Evolutionary conservation across 2,888 invertebrate genomes (phyloP).

Genomic region (Aspidapion aeneum): DNA sequence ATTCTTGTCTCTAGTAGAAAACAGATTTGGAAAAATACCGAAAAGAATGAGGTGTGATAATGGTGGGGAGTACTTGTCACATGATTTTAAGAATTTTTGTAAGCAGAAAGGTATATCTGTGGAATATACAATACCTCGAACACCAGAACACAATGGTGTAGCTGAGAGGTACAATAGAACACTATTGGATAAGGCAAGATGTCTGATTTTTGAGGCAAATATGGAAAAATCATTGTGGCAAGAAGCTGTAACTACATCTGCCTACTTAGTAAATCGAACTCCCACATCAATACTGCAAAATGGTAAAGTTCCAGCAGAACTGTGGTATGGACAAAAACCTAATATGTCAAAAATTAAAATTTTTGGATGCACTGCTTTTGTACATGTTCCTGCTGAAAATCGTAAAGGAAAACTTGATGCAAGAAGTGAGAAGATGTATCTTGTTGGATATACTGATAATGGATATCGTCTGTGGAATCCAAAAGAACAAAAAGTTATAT

Average conservation of each 20-base stretch:
- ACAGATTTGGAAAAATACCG: conserved; percentile 12
- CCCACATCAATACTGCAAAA: background rate
- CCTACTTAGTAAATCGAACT: conserved; percentile 17
- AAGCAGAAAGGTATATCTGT: conserved; percentile 20
- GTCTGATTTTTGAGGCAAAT: conserved; percentile 23
- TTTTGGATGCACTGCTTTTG: conserved; percentile 5
- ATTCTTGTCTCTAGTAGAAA: conserved; percentile 14
- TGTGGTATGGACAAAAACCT: conserved; percentile 8
- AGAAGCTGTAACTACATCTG: conserved; percentile 18
- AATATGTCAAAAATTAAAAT: conserved; percentile 9
- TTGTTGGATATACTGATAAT: background rate
- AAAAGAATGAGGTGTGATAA: conserved; percentile 19
- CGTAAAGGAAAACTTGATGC: background rate
- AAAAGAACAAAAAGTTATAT: background rate
- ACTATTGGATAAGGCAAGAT: conserved; percentile 25
- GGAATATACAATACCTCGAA: conserved; percentile 21
- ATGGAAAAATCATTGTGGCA: conserved; percentile 23
- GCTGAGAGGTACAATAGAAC: conserved; percentile 24
- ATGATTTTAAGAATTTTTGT: conserved; percentile 23
- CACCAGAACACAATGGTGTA: conserved; percentile 24
- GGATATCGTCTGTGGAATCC: background rate
- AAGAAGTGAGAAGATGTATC: conserved; percentile 1
- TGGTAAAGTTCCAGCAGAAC: conserved; percentile 5
- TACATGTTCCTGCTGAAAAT: conserved; percentile 1
- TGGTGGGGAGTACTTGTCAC: conserved; percentile 22